Conservation (phyloP, 2,797 vertebrate genomes). For the Leuciscus waleckii region DNA sequence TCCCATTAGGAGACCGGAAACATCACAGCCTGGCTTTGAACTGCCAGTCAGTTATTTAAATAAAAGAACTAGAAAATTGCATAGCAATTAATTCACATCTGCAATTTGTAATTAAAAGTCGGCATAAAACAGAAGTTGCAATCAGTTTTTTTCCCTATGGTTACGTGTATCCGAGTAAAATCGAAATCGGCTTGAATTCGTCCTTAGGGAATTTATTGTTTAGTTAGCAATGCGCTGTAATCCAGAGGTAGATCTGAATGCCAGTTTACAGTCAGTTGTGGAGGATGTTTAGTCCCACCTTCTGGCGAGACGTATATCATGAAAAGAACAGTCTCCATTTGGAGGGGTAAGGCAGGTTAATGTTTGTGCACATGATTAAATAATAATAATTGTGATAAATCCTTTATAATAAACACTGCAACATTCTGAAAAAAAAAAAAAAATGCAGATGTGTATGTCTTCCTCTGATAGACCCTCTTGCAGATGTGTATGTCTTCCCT, state of each 20-base stretch:
- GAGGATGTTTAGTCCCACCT: too few relatives aligned
- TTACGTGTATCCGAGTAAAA: neutral
- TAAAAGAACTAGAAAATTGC: neutral
- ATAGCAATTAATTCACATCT: neutral
- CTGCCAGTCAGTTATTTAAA: neutral
- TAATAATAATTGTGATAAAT: neutral
- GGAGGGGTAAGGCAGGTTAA: too few relatives aligned
- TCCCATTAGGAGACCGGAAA: constrained; percentile 3
- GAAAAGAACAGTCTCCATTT: too few relatives aligned
- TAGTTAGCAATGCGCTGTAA: neutral
- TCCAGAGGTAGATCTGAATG: neutral
- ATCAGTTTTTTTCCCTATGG: neutral
- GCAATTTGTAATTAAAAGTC: neutral
- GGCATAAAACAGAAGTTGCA: neutral
- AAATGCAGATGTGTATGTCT: neutral
- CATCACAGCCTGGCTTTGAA: neutral
- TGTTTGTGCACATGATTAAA: too few relatives aligned
- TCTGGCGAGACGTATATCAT: too few relatives aligned
- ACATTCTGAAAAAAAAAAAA: neutral
- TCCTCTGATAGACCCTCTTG: neutral
- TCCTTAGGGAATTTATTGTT: neutral
- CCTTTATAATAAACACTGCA: neutral
- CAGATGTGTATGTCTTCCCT: neutral
- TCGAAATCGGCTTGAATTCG: neutral
- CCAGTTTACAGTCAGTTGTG: too few relatives aligned